Conservation (phyloP, 2,888 invertebrate genomes). For the Eristalis intricaria region DNA sequence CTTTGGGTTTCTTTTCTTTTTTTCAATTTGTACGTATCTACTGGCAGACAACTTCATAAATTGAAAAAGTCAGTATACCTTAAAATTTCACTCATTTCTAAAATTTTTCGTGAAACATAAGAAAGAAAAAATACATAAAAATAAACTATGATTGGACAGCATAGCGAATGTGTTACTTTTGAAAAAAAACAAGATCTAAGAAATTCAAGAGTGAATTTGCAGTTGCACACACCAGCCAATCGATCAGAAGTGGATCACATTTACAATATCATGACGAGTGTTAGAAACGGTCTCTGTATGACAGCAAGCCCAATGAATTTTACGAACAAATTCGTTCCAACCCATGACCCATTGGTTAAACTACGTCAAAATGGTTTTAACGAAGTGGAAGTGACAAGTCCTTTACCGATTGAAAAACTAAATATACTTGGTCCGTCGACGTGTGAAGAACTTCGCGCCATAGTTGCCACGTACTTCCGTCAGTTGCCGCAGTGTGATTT, state of each 20-base stretch:
- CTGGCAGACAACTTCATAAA: too few species aligned
- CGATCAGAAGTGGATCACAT: conserved; percentile 28
- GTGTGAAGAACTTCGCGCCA: conserved; percentile 28
- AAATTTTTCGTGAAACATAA: not conserved
- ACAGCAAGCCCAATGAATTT: conserved; percentile 29
- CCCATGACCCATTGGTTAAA: conserved; percentile 7
- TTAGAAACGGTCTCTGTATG: conserved; percentile 30
- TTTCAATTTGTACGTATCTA: too few species aligned
- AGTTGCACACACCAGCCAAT: not conserved
- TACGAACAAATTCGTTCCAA: conserved; percentile 44
- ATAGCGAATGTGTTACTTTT: not conserved
- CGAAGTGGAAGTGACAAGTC: conserved; percentile 20
- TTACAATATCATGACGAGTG: conserved; percentile 35
- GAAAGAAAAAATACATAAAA: too few species aligned
- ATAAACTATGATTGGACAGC: not conserved
- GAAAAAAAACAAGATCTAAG: not conserved
- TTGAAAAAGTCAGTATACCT: not conserved
- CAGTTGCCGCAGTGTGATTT: conserved; percentile 39
- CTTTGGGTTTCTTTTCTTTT: too few species aligned
- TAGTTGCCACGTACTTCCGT: not conserved
- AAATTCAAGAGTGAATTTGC: not conserved
- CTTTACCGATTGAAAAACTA: conserved; percentile 29
- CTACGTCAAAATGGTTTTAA: conserved; percentile 29
- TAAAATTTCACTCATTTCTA: not conserved
- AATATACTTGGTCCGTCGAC: conserved; percentile 35